Base-by-base conservation (phyloP, 2,888 invertebrate genomes). In the Theodoxus fluviatilis region DNA sequence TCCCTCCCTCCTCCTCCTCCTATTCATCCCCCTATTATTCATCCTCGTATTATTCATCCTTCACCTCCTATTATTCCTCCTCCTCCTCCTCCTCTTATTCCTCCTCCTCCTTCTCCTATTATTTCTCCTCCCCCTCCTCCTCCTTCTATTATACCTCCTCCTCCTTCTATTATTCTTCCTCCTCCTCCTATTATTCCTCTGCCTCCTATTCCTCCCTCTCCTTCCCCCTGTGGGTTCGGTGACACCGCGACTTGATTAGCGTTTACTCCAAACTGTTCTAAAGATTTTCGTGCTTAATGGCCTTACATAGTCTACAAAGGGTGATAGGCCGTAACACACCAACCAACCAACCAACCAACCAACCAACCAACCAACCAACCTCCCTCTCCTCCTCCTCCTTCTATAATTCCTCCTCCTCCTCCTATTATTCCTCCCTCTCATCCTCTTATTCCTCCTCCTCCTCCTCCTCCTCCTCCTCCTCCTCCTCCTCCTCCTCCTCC, bases 131-230 rank as follows among this genome's bases (percentile, higher is more conserved):
- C 15, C 9, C 15, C 55, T 22, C 55, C 9, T 55, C 55, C 25
- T 31, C 31, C 55, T 55, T 31, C 31, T 31, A 28, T 31, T 55
- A 25, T 55, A 25, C 31, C 55, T 55, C 22, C 7, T 18, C 31
- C 55, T 55, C 55, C 31, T 31, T 55, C 55, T 55, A 25, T 55
- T 31, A 28, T 31, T 52, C 52, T 52, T 25, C 25, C 3, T 52
- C 52, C 25, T 18, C 25, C 52, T 52, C 52, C 25, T 25, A 22
- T 25, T 52, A n/a, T 64, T 38, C n/a, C 64, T 64, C 64, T 37
- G 4, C 22, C 37, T 37, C 7, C 64, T 64, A 35, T 64, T 38
- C 37, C 64, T 64, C 64, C 37, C 64, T 64, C 64, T 64, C 64
- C 9, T 9, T 64, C 64, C 37, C 37, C n/a, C 64, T 64, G n/a